These are phyloP conservation scores for Brienomyrus brachyistius DNA, from an alignment of 2,113 vertebrate genomes.

Conservation along the genomic window DNA sequence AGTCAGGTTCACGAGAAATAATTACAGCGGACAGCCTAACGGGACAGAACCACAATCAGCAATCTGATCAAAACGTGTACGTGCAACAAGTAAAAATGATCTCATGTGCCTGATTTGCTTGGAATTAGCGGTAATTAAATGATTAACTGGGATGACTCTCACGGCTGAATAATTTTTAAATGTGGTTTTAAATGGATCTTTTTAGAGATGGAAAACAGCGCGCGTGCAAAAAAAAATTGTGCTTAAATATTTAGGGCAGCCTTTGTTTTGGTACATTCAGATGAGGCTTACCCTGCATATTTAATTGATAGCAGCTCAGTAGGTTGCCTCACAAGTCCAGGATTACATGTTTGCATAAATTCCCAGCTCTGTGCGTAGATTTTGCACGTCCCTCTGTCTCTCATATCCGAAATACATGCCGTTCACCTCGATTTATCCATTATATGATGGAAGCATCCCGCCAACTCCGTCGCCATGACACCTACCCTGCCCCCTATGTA, in stretches of 20 bases:
- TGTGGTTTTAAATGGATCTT: neutral
- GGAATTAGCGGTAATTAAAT: conserved; percentile 1
- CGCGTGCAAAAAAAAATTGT: neutral
- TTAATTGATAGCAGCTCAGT: neutral
- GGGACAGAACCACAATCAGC: neutral
- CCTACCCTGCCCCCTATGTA: neutral
- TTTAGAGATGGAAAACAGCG: neutral
- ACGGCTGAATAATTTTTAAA: neutral
- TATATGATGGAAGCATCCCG: neutral
- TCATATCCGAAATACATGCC: neutral
- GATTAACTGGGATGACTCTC: conserved; percentile 1
- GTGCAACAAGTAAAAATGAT: neutral
- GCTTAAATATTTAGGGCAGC: neutral
- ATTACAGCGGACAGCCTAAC: neutral
- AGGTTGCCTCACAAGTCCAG: neutral
- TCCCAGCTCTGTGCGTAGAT: neutral
- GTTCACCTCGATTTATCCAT: neutral
- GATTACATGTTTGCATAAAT: neutral
- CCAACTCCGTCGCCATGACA: neutral
- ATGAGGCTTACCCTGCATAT: neutral
- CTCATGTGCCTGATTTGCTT: neutral
- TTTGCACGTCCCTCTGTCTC: neutral
- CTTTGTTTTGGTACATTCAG: conserved; percentile 1
- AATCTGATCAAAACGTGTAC: neutral
- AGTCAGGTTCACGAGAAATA: neutral